phyloP scores from a whole-genome alignment of 2,888 invertebrate species.

The Clanis bilineata region DNA sequence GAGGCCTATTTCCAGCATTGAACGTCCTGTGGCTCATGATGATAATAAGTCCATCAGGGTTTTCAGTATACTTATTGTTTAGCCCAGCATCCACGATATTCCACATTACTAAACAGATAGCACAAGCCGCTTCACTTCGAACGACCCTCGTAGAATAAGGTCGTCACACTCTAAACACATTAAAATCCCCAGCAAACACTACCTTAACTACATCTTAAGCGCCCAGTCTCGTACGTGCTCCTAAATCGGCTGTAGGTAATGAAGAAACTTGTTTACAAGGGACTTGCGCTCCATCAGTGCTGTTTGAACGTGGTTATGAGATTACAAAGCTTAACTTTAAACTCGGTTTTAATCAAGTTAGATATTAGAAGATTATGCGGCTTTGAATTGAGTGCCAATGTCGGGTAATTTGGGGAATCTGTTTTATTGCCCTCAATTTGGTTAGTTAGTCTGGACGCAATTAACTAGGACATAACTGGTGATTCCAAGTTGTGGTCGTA shows the following conservation, averaged over 20 bases:
- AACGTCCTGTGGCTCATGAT: too few species aligned
- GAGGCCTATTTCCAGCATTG: too few species aligned
- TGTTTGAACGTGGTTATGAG: conserved; percentile 10
- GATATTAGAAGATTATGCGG: not conserved
- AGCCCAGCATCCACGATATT: too few species aligned
- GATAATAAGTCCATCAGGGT: too few species aligned
- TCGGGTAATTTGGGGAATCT: not conserved
- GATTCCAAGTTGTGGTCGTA: too few species aligned
- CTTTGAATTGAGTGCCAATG: conserved; percentile 3
- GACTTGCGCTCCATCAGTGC: not conserved
- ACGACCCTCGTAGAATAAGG: too few species aligned
- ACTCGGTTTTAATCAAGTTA: conserved; percentile 13
- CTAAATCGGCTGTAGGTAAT: not conserved
- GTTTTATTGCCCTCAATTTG: not conserved
- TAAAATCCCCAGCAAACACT: not conserved
- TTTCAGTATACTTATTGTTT: too few species aligned
- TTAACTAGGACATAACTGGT: not conserved
- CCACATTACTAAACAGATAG: too few species aligned
- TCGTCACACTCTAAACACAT: not conserved
- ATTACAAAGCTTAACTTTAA: conserved; percentile 14
- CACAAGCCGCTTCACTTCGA: too few species aligned
- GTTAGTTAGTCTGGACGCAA: not conserved
- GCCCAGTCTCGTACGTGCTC: not conserved
- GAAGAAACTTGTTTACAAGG: conserved; percentile 1
- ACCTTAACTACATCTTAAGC: not conserved